A percentile compares a stretch with the other conserved stretches of the same genome.
Conservation (phyloP, 2,797 vertebrate genomes). For the Crotalus adamanteus region DNA sequence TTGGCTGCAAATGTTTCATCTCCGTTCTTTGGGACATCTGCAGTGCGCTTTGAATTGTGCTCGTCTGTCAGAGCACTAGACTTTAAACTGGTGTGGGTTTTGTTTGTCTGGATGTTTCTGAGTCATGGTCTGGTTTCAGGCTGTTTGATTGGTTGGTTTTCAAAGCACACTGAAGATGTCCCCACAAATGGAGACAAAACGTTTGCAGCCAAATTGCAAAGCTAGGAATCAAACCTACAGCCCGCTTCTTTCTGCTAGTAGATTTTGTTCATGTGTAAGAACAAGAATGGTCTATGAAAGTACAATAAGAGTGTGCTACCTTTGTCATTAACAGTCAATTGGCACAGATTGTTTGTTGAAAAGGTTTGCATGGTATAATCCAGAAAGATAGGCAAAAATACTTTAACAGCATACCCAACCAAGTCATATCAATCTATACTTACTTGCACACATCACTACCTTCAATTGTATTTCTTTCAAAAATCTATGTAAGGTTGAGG, state of each 20-base stretch:
- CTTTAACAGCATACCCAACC: background rate
- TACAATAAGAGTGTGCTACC: background rate
- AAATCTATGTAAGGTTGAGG: background rate
- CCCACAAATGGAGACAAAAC: too few species aligned
- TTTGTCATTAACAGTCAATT: background rate
- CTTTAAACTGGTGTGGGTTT: too few species aligned
- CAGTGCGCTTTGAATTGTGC: too few species aligned
- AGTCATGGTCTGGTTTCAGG: too few species aligned
- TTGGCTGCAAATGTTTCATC: too few species aligned
- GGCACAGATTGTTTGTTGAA: background rate
- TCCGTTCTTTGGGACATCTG: too few species aligned
- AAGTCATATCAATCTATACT: background rate
- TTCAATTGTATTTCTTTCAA: background rate
- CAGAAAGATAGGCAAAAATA: background rate
- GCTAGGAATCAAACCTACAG: too few species aligned
- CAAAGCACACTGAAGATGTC: too few species aligned
- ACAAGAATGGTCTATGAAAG: background rate
- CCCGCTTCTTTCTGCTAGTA: background rate
- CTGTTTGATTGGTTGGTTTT: too few species aligned
- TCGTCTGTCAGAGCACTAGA: too few species aligned
- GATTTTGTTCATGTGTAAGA: background rate
- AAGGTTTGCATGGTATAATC: background rate
- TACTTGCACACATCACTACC: background rate
- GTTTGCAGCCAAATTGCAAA: too few species aligned
- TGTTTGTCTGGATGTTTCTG: too few species aligned